phyloP scores from a whole-genome alignment of 2,888 invertebrate species.

The Aphrophora alni region DNA sequence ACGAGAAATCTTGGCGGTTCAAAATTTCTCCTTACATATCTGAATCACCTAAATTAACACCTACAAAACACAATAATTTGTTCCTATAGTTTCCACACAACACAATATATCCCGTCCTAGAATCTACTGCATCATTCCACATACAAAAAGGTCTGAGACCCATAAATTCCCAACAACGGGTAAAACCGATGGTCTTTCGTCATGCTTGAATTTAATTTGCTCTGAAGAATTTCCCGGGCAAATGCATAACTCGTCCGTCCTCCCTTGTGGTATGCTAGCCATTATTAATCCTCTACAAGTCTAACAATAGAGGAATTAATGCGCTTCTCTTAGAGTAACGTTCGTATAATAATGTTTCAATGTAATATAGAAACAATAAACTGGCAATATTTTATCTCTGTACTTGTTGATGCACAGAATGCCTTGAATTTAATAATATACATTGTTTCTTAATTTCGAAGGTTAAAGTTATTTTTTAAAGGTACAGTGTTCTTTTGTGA shows the following conservation, averaged over 20 bases:
- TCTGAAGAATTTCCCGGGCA: constrained; percentile 38
- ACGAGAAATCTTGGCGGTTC: too few relatives aligned
- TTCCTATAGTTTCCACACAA: not conserved
- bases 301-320: constrained; percentile 6
- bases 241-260: constrained; percentile 26
- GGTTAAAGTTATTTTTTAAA: too few relatives aligned
- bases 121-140: constrained; percentile 20
- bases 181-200: constrained; percentile 26
- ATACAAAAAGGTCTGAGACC: constrained; percentile 22
- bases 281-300: constrained; percentile 9
- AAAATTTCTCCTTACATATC: too few relatives aligned
- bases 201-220: constrained; percentile 41
- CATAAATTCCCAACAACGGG: constrained; percentile 14
- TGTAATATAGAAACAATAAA: not conserved
- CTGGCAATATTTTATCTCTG: not conserved
- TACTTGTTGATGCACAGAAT: not conserved
- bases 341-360: constrained; percentile 3
- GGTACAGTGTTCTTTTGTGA: too few relatives aligned
- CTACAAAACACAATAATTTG: not conserved
- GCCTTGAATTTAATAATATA: not conserved
- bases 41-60: too few relatives aligned
- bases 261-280: constrained; percentile 11
- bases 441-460: too few relatives aligned
- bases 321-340: not conserved
- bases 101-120: not conserved